phyloP scores from a whole-genome alignment of 30 jellyfish, hydroid and myxozoan genomes.

The Cassiopea andromeda region DNA sequence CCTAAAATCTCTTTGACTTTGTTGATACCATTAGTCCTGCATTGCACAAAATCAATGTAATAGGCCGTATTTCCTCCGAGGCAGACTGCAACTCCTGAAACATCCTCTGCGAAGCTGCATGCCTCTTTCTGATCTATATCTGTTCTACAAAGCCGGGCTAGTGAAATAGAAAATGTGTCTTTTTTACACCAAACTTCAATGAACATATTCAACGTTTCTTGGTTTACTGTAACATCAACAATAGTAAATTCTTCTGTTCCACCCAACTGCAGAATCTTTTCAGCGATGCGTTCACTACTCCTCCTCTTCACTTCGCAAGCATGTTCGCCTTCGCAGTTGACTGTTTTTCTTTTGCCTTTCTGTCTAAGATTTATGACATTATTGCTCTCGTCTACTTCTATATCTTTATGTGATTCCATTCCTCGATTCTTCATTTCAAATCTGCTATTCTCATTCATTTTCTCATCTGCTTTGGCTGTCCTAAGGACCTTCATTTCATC shows the following conservation, averaged over 20 bases:
- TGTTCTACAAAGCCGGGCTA: conserved; percentile 60
- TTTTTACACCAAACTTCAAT: conserved; percentile 73
- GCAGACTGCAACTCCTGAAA: conserved; percentile 85
- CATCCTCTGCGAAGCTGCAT: background rate
- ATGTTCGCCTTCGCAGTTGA: background rate
- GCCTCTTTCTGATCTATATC: background rate
- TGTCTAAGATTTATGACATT: background rate
- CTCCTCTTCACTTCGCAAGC: conserved; percentile 14
- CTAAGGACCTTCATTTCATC: background rate
- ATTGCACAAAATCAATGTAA: conserved; percentile 45
- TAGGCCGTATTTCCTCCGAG: conserved; percentile 88
- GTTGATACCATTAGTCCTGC: background rate
- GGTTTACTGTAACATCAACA: conserved; percentile 70
- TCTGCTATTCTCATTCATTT: background rate
- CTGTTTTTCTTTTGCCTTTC: conserved; percentile 13
- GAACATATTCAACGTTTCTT: conserved; percentile 56
- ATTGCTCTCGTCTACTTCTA: background rate
- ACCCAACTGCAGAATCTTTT: background rate
- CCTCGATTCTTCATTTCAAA: background rate
- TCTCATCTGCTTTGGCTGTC: background rate
- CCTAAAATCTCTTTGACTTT: background rate
- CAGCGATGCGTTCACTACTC: conserved; percentile 52
- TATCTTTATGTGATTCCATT: background rate
- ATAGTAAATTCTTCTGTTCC: conserved; percentile 52
- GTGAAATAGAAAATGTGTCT: conserved; percentile 60